Base-by-base conservation (phyloP, 2,888 invertebrate species). In the Drosophila monieri region DNA sequence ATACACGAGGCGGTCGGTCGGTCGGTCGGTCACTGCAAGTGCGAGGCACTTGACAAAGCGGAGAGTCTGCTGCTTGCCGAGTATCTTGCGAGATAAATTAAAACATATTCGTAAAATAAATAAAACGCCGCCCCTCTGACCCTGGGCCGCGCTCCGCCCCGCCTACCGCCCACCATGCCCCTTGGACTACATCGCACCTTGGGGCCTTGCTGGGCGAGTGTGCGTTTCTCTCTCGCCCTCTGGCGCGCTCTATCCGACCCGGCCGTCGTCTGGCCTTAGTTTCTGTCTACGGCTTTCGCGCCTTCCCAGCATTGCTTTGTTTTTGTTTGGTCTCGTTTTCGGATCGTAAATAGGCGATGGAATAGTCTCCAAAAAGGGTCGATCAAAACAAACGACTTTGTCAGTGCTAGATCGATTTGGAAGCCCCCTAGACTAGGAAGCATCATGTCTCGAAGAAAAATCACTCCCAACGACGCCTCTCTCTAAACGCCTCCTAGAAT, bases 31-130 rank as follows among this genome's bases (percentile, higher is more conserved):
- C 72, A 65, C 64, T 71, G 71, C 71, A 71, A 70, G 65, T 70
- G 56, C 65, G 46, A 61, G 71, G 39, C 61, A 71, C 72, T 69
- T 69, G 69, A 71, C 69, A 71, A 54, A 56, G 15, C 8, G 53
- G 27, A 43, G 48, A 35, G 32, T 41, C 51, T 53, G 12, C 47
- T 23, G 12, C 15, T 21, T 14, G 30, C 18, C 51, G 25, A 30
- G 43, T 78, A 71, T 76, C 59, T 78, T 70, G 76, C 68, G 72
- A 86, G 84, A 85, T 87, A 78, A 78, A 87, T 78, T 71, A 76
- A 87, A 87, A 78, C 81, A 87, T 71, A 84, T 78, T 86, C 61
- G 78, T 67, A 71, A 80, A 84, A 84, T 85, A 85, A 83, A 85
- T 85, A 80, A 65, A 77, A 68, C 67, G 60, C 57, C 57, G 59